phyloP scores from a whole-genome alignment of 2,113 vertebrate genomes.

The Chitala chitala region DNA sequence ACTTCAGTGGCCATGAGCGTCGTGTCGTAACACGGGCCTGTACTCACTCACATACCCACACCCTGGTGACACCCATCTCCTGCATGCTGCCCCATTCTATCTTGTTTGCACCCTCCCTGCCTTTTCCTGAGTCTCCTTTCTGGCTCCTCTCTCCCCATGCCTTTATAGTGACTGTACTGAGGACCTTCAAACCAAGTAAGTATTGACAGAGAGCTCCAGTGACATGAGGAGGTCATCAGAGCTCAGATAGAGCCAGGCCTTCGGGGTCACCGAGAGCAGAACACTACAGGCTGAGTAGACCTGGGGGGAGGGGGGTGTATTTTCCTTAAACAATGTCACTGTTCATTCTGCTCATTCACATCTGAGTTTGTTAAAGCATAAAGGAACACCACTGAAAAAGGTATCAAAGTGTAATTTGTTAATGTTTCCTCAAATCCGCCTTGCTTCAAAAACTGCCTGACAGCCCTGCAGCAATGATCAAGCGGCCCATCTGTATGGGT shows the following conservation, averaged over 20 bases:
- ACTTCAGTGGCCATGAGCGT: background rate
- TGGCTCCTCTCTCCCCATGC: constrained; percentile 36
- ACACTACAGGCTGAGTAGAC: constrained; percentile 34
- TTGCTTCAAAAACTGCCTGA: too few species aligned
- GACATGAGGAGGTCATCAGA: constrained; percentile 64
- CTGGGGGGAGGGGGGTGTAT: constrained; percentile 6
- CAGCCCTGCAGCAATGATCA: too few species aligned
- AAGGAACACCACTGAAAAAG: too few species aligned
- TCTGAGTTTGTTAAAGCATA: too few species aligned
- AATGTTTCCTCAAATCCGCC: too few species aligned
- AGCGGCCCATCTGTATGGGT: too few species aligned
- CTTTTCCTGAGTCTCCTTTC: constrained; percentile 37
- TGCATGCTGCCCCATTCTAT: constrained; percentile 21
- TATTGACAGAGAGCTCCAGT: constrained; percentile 70
- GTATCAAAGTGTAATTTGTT: too few species aligned
- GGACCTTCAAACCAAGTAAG: constrained; percentile 70
- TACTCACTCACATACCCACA: background rate
- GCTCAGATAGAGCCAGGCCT: constrained; percentile 56
- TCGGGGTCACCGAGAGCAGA: constrained; percentile 63
- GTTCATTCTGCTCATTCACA: constrained; percentile 5
- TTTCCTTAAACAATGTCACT: background rate
- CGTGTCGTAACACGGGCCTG: background rate
- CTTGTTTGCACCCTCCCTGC: constrained; percentile 34
- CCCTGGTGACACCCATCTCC: background rate
- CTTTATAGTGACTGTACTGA: constrained; percentile 51